These are phyloP conservation scores for Augochlora pura DNA, from an alignment of 1,140 invertebrate species.

Conservation along the genomic window DNA sequence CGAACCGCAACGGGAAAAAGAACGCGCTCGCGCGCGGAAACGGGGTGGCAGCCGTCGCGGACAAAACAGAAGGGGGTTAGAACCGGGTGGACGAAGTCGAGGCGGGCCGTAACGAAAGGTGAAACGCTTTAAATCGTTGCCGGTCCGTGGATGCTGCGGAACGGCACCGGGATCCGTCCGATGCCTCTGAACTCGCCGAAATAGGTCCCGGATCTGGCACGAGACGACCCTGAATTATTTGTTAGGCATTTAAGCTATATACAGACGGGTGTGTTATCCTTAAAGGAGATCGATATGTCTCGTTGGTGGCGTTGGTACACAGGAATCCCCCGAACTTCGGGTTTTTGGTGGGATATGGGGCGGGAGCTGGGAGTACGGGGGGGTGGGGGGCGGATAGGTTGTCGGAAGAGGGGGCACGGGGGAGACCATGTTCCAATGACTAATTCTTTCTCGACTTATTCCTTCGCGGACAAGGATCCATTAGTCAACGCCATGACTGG, in stretches of 20 bases:
- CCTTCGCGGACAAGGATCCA: constrained; percentile 75
- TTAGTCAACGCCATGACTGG: constrained; percentile 73
- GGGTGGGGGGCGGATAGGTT: too few species aligned
- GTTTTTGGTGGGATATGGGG: too few species aligned
- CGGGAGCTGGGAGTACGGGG: too few species aligned
- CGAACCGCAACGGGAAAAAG: too few species aligned
- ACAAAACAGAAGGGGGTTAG: too few species aligned
- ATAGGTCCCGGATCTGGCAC: constrained; percentile 71
- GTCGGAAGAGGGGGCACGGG: constrained; percentile 39
- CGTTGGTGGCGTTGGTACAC: constrained; percentile 72
- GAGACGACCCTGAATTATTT: constrained; percentile 70
- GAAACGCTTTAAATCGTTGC: constrained; percentile 46
- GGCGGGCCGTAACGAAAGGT: constrained; percentile 14
- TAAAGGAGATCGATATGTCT: constrained; percentile 76
- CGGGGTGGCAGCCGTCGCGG: too few species aligned
- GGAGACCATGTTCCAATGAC: constrained; percentile 68
- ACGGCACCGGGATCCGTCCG: constrained; percentile 40
- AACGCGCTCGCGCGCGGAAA: too few species aligned
- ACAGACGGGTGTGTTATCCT: constrained; percentile 71
- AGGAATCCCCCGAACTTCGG: constrained; percentile 61
- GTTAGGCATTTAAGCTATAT: constrained; percentile 77
- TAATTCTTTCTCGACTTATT: constrained; percentile 68
- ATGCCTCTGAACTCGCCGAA: constrained; percentile 61
- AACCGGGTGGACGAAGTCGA: not conserved
- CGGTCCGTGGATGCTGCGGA: constrained; percentile 26